Base-by-base conservation (phyloP, 2,113 vertebrate species). In the Albula goreensis region DNA sequence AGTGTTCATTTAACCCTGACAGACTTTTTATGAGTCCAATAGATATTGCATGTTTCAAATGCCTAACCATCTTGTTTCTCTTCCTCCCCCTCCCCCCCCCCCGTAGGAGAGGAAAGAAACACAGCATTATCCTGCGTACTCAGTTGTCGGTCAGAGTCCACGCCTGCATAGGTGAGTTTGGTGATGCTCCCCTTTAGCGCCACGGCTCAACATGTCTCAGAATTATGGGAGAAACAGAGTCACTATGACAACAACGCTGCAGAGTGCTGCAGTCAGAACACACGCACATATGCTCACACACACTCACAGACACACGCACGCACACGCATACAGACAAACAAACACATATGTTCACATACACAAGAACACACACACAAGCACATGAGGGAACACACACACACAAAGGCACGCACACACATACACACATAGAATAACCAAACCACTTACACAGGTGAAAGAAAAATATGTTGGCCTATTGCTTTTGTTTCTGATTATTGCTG, bases 131-230 rank as follows among this genome's bases (percentile, higher is more conserved):
- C 92, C 92, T 99, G 19, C 96, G 98, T 87, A 99, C 98, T 4
- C 97, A 99, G 91, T 95, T 99, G 25, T 99, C 98, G 0, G 97
- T 99, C 91, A 95, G 98, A 94, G 98, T 99, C 87, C 98, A 99
- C 9, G 96, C 97, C 91, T 99, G 98, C 92, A 99, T 99, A 0
- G 98, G 98, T 99, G 94, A 97, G 98, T 98, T 80, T 5, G 31
- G 70, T 74, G 70, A 9, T 31, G 70, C 25, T 31, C 22, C 31
- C 10, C 25, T 78, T 85, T 78, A n/a, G 49, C 50, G 25, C 25
- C 66, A 3, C 22, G 9, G 66, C 51, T 4, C 50, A 77, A 15
- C 8, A 17, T 52, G 66, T 84, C 57, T 80, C 25, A 49, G 6
- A 50, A 48, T 5, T 51, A n/a, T 85, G 85, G 48, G 19, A 80